These are phyloP conservation scores for Semotilus atromaculatus DNA, from an alignment of 2,797 vertebrate species.

Conservation along the genomic window DNA sequence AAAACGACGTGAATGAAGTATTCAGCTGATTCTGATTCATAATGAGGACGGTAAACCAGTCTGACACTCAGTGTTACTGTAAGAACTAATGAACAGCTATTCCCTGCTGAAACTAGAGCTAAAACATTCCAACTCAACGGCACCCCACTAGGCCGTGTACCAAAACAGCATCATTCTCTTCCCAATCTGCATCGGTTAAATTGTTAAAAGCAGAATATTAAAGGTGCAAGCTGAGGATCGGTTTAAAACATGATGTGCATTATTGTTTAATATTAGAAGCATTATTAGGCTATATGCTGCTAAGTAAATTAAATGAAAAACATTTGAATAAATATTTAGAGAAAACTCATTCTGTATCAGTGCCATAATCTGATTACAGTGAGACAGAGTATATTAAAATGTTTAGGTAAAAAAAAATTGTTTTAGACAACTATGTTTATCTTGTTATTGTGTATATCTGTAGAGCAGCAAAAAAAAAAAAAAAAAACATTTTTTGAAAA, in stretches of 20 bases:
- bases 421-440: constrained; percentile 28
- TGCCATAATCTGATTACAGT: constrained; percentile 36
- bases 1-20: not conserved
- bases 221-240: constrained; percentile 15
- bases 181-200: constrained; percentile 57
- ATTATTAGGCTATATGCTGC: not conserved
- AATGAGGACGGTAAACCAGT: constrained; percentile 25
- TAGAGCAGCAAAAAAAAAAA: not conserved
- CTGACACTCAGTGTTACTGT: constrained; percentile 30
- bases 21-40: constrained; percentile 30
- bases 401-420: constrained; percentile 31
- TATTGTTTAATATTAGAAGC: constrained; percentile 6
- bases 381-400: constrained; percentile 26
- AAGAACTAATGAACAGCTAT: constrained; percentile 31
- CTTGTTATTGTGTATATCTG: not conserved
- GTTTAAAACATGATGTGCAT: constrained; percentile 21
- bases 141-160: constrained; percentile 35
- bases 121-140: constrained; percentile 14
- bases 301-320: not conserved
- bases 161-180: constrained; percentile 55
- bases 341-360: constrained; percentile 45
- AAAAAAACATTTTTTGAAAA: not conserved
- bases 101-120: constrained; percentile 21
- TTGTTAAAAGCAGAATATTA: constrained; percentile 23
- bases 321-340: constrained; percentile 25